Conservation (phyloP, 2,888 invertebrate genomes). For the Clepsis dumicolana region DNA sequence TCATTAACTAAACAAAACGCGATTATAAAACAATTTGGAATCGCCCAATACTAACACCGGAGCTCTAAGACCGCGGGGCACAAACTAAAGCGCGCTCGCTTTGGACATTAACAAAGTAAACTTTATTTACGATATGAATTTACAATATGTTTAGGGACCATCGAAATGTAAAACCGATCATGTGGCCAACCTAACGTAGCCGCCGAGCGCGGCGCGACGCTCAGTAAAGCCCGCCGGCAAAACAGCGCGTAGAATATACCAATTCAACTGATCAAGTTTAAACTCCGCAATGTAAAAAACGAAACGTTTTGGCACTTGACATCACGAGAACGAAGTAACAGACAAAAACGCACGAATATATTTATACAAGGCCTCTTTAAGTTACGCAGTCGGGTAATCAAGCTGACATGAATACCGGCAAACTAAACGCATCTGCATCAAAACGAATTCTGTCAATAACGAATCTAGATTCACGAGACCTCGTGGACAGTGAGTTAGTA, state of each 20-base stretch:
- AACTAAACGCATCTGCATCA: not conserved
- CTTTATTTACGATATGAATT: conserved; percentile 65
- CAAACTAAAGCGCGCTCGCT: conserved; percentile 19
- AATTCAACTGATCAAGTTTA: conserved; percentile 23
- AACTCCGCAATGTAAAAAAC: conserved; percentile 34
- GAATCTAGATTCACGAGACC: not conserved
- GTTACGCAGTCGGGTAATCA: conserved; percentile 11
- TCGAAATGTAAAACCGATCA: conserved; percentile 53
- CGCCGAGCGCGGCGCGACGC: not conserved
- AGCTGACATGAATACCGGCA: conserved; percentile 3
- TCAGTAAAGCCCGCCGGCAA: conserved; percentile 8
- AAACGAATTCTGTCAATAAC: not conserved
- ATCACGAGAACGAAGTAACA: conserved; percentile 40
- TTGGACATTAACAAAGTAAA: conserved; percentile 39
- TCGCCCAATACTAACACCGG: conserved; percentile 3
- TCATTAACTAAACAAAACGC: conserved; percentile 8
- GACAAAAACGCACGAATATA: conserved; percentile 36
- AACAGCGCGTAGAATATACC: conserved; percentile 34
- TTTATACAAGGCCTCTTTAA: conserved; percentile 37
- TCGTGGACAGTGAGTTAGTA: not conserved
- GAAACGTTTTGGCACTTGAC: conserved; percentile 41
- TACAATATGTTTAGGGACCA: conserved; percentile 66
- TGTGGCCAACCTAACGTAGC: not conserved
- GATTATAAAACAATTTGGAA: conserved; percentile 13
- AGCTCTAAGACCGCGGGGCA: not conserved